Conservation (phyloP, 2,888 invertebrate species). For the Polydrusus pterygomalis region DNA sequence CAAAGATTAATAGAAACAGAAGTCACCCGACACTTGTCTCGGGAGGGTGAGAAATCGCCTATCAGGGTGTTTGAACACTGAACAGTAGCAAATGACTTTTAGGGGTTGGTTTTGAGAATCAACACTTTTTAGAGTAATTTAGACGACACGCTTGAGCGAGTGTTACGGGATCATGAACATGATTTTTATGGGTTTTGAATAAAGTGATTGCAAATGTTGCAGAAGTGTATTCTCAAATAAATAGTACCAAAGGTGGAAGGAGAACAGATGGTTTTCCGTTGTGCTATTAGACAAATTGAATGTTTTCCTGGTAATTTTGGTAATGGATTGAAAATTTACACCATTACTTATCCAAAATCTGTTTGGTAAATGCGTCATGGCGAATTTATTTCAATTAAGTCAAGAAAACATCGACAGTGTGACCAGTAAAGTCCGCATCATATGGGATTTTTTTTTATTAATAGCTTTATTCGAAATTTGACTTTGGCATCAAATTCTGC, state of each 20-base stretch:
- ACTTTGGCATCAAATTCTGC: too few relatives aligned
- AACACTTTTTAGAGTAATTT: slow-evolving; percentile 52
- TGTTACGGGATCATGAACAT: slow-evolving; percentile 39
- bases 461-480: too few relatives aligned
- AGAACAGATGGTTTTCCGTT: slow-evolving; percentile 13
- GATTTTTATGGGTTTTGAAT: slow-evolving; percentile 41
- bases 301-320: not conserved
- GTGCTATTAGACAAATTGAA: slow-evolving; percentile 10
- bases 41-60: slow-evolving; percentile 52
- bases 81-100: slow-evolving; percentile 52
- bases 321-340: not conserved
- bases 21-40: slow-evolving; percentile 55
- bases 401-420: too few relatives aligned
- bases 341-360: too few relatives aligned
- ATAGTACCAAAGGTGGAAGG: not conserved
- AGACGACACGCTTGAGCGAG: slow-evolving; percentile 37
- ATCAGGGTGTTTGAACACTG: slow-evolving; percentile 50
- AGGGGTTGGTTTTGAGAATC: slow-evolving; percentile 42
- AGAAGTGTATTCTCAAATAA: slow-evolving; percentile 20
- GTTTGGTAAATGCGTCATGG: too few relatives aligned
- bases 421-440: too few relatives aligned
- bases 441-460: too few relatives aligned
- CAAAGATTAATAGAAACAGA: slow-evolving; percentile 57
- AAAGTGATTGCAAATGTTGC: slow-evolving; percentile 42
- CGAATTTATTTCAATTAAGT: too few relatives aligned